Conservation (phyloP, 2,113 vertebrate genomes). For the Corythornis madagascariensis region DNA sequence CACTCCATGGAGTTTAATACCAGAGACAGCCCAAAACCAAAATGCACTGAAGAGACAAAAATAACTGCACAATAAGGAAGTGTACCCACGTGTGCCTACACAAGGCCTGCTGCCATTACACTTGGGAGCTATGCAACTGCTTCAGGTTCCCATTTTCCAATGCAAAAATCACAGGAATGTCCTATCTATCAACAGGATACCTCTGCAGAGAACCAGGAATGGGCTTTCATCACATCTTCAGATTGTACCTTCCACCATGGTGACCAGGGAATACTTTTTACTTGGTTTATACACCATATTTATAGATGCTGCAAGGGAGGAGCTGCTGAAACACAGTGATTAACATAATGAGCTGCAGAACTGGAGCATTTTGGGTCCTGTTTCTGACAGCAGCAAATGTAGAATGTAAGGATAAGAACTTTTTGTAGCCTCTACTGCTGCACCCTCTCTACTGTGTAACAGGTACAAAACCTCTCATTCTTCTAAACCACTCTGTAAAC, state of each 20-base stretch:
- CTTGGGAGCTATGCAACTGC: background rate
- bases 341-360: background rate
- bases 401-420: background rate
- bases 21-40: background rate
- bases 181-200: background rate
- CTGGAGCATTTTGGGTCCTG: slow-evolving; percentile 23
- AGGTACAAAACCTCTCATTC: background rate
- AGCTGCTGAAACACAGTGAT: background rate
- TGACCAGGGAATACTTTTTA: background rate
- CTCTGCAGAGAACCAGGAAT: background rate
- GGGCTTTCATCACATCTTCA: background rate
- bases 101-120: background rate
- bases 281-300: background rate
- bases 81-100: background rate
- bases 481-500: background rate
- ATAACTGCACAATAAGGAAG: background rate
- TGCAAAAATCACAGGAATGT: background rate
- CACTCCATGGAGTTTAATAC: background rate
- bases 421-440: background rate
- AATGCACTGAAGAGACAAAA: background rate
- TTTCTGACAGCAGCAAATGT: background rate
- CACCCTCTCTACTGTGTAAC: background rate
- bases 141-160: background rate
- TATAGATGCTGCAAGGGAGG: background rate
- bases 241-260: background rate